Evolutionary conservation across 2,888 invertebrate species (phyloP).

Genomic region (Eristalis intricaria): DNA sequence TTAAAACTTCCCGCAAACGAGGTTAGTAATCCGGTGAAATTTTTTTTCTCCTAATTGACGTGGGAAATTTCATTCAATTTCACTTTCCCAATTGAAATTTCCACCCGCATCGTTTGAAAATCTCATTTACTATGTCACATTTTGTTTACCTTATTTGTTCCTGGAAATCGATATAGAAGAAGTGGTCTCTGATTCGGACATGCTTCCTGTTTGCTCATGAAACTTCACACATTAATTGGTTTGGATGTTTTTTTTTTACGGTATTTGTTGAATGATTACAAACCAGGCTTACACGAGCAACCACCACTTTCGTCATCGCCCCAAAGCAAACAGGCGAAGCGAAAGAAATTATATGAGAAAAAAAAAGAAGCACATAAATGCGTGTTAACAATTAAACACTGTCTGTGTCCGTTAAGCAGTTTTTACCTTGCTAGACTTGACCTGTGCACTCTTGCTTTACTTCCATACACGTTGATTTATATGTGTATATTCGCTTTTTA

Average conservation of each 20-base stretch:
- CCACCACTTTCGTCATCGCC: constrained; percentile 30
- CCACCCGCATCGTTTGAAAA: constrained; percentile 1
- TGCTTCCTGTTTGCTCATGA: neutral
- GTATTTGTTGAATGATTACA: neutral
- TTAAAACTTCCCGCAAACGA: constrained; percentile 6
- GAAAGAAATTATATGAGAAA: neutral
- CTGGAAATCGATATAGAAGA: neutral
- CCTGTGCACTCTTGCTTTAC: constrained; percentile 35
- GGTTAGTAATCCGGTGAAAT: constrained; percentile 40
- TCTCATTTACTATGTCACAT: neutral
- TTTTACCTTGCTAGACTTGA: neutral
- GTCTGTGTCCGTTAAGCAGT: neutral
- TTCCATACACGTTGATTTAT: constrained; percentile 18
- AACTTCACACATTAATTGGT: neutral
- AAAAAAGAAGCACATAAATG: constrained; percentile 4
- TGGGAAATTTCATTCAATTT: constrained; percentile 28
- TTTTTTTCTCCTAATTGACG: constrained; percentile 22
- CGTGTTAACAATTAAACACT: constrained; percentile 20
- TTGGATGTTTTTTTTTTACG: neutral
- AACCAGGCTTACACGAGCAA: neutral
- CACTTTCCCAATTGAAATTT: constrained; percentile 41
- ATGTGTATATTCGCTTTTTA: neutral
- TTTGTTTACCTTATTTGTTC: neutral
- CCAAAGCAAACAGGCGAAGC: neutral
- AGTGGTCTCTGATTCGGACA: neutral